Evolutionary conservation across 2,888 invertebrate genomes (phyloP), one percentile per base, ranked within the genome.

Genomic region (Tolmerus cingulatus): DNA sequence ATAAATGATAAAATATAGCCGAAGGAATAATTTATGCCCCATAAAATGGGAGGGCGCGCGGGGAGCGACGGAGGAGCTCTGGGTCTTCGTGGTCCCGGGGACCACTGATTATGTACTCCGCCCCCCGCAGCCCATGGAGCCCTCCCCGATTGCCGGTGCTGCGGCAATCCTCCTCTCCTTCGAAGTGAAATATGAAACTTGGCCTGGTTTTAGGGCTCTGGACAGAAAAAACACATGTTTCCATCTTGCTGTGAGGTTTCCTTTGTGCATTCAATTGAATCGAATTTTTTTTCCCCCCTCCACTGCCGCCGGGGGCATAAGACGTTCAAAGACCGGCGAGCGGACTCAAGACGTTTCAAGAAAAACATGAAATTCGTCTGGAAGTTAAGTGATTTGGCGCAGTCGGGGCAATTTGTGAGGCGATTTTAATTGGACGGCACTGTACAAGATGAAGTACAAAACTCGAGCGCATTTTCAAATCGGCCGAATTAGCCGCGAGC

Each of bases 1-100:
- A 87, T 77, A 87, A 87, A 87, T 85, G 87, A 87, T 87, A 85
- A 87, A 87, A 85, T 87, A 87, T 87, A 87, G 57, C 87, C 55
- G 78, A 87, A 74, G 87, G 87, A 87, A 85, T 87, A 87, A 87
- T 87, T 87, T 87, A 87, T 87, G 87, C 74, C 77, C 84, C 87
- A 85, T 87, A 87, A 87, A 87, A 82, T 40, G 84, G 57, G 77
- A 43, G 87, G 74, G 55, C 77, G 74, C 34, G 76, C 74, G 43
- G 30, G 8, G 79, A 5, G 16, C 23, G 57, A n/a, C 77, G 40
- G 37, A 19, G 37, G 55, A 81, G 46, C 51, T 27, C 27, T 30
- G 55, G 27, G 12, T 81, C n/a, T 30, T 27, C 81, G 66, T 23
- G 27, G 66, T 19, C 66, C 66, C 66, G 19, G 27, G 66, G 19